Conservation (phyloP, 2,113 vertebrate genomes). For the Rhodinocichla rosea region DNA sequence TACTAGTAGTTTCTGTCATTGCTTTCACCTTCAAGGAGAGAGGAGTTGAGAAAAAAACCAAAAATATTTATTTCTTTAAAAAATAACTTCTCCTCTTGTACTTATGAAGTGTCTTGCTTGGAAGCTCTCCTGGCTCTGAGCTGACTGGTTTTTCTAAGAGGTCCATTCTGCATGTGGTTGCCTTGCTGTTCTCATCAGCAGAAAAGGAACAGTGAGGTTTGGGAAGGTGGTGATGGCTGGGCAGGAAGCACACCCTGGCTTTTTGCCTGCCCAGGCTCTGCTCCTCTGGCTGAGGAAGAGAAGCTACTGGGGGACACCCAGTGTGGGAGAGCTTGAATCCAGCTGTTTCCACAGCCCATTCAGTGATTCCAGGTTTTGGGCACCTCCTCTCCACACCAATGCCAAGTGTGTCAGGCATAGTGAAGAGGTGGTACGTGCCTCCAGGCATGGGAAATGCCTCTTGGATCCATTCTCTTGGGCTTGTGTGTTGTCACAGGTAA, state of each 20-base stretch:
- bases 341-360: neutral
- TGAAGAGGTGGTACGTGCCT: neutral
- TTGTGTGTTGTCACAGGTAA: neutral
- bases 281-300: neutral
- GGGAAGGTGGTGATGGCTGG: neutral
- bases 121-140: neutral
- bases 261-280: neutral
- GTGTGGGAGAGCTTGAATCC: neutral
- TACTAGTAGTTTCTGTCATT: neutral
- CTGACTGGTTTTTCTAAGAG: neutral
- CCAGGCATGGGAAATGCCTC: neutral
- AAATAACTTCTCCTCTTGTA: neutral
- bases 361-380: neutral
- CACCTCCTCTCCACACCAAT: neutral
- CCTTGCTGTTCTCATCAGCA: neutral
- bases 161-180: neutral
- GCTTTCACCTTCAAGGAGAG: neutral
- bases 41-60: neutral
- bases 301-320: neutral
- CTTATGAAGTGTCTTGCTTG: neutral
- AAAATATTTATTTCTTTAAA: neutral
- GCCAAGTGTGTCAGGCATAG: neutral
- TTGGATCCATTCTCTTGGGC: fast-evolving
- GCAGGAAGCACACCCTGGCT: neutral
- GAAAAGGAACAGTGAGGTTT: neutral